Evolutionary conservation across 2,888 invertebrate genomes (phyloP), one percentile per base, ranked within the genome.

Genomic region (Unio delphinus): DNA sequence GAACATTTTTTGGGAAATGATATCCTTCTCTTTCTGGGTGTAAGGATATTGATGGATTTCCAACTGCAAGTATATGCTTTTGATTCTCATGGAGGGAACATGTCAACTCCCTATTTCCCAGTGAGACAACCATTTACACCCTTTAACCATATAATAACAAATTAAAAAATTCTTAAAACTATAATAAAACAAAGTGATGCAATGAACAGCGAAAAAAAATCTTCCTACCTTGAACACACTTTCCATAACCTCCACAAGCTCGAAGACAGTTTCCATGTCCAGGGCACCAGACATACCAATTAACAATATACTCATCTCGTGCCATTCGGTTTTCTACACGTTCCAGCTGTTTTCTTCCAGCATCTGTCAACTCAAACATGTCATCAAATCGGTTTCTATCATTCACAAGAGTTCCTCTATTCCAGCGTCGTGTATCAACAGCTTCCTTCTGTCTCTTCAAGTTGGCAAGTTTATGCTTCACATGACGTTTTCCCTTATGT

Each of bases 241-340:
- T 72, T 6, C 87, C 87, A 71, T 74, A 84, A 34, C 84, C 86
- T 17, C 87, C 87, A 81, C 87, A 87, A 57, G 76, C 80, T n/a
- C 87, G 62, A 58, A 65, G 72, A 75, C 87, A 87, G 76, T 87
- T 87, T 15, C 86, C 85, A 68, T 80, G 81, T 15, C 87, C 87
- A 18, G 87, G 86, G 72, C 87, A 87, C 83, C 85, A 87, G 78
- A 87, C 73, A 74, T 87, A 87, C 86, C 86, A 86, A 73, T 85
- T 86, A 28, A 87, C 87, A 7, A 84, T 86, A 74, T 84, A 85
- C 70, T 85, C 86, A 73, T 87, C 86, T 56, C 84, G 69, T 2
- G 73, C 69, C 59, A 73, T 67, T 30, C 80, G 75, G 34, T 75
- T 68, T 34, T 79, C 76, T 34, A 87, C 78, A 59, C 72, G 55